Base-by-base conservation (phyloP, 1,140 invertebrate genomes). In the Anoplolepis gracilipes region DNA sequence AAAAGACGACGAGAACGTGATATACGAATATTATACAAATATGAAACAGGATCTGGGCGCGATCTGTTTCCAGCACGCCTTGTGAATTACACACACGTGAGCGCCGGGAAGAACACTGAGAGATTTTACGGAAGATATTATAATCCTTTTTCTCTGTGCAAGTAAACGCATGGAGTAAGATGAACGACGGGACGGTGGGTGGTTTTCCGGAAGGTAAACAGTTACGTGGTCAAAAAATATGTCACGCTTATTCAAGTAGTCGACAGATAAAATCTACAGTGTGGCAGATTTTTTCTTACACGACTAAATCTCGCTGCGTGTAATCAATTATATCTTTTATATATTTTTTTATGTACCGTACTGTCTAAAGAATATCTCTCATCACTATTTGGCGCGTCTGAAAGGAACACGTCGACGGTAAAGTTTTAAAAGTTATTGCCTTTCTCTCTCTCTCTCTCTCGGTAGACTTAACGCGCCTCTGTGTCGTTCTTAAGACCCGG, bases 361-460 rank as follows among this genome's bases (percentile, higher is more conserved):
- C 22, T 22, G 33, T 2, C 8, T 36, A 22, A 67, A 46, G 42
- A 16, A n/a, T 8, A 67, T n/a, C 64, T 42, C 16, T 67, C 69
- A 69, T 64, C 73, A n/a, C 22, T 7, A 25, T 61, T 25, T 13
- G 59, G 28, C 8, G 55, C 55, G 13, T 42, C 55, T 42, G 33
- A 49, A 49, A 36, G 70, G 16, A 13, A 8, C 36, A 2, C 30
- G 30, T 4, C 22, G 46, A 39, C 49, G 8, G 22, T 79, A 86
- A 85, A 90, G 82, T 86, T 86, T 13, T 85, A 73, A 86, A 75
- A 76, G 30, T 30, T 46, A 49, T 59, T 19, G 46, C 39, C 25
- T 46, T 19, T 6, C 16, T 33, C 53, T 1, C 11, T 16, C n/a
- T 53, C 13, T 30, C 8, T 36, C 22, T 19, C 59, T 13, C 28